Evolutionary conservation across 1,140 invertebrate genomes (phyloP).

Genomic region (Meloidogyne chitwoodi): DNA sequence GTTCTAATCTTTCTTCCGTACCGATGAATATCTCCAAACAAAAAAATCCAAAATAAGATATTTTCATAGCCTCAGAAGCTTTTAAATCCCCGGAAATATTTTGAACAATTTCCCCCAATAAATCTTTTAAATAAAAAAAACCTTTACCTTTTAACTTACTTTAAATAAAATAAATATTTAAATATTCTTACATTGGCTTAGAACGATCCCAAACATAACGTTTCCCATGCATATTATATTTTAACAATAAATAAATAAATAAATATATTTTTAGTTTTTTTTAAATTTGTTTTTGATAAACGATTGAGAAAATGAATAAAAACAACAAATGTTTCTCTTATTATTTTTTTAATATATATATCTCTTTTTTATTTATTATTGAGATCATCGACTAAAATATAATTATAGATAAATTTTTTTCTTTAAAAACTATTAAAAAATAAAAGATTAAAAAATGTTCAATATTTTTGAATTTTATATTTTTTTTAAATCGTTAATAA

Average conservation of each 20-base stretch:
- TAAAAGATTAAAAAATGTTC: too few species aligned
- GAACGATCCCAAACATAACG: conserved; percentile 7
- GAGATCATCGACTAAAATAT: background rate
- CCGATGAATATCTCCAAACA: too few species aligned
- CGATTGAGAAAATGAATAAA: background rate
- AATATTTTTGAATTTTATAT: too few species aligned
- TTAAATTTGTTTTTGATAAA: background rate
- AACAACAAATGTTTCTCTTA: background rate
- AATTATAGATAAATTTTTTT: background rate
- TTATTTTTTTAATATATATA: background rate
- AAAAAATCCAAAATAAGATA: too few species aligned
- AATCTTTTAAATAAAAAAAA: too few species aligned
- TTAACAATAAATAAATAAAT: background rate
- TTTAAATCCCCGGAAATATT: too few species aligned
- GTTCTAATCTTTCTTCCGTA: too few species aligned
- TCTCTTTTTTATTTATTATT: background rate
- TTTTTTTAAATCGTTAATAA: too few species aligned
- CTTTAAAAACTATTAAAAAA: too few species aligned
- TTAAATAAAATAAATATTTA: background rate
- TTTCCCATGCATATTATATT: background rate
- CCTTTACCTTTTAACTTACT: background rate
- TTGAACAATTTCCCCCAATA: too few species aligned
- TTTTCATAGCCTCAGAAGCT: too few species aligned
- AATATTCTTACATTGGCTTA: conserved; percentile 8
- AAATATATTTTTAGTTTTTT: background rate